phyloP scores from a whole-genome alignment of 2,888 invertebrate species.

The Volucella inanis region DNA sequence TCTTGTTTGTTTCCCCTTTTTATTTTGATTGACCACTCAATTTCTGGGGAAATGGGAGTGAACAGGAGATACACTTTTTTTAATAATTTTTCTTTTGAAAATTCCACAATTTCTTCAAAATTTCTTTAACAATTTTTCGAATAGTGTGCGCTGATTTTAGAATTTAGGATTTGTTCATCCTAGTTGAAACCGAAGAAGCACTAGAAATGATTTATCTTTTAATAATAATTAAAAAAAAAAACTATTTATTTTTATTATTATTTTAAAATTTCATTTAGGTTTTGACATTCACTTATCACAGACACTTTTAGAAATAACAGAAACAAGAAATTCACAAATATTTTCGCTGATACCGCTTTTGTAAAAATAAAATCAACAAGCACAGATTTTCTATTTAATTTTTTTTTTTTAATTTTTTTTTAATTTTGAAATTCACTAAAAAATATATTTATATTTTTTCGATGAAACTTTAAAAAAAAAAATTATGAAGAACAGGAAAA shows the following conservation, averaged over 20 bases:
- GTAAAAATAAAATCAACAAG: conserved; percentile 48
- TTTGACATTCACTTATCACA: conserved; percentile 82
- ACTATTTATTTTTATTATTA: conserved; percentile 42
- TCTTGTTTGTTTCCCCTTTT: conserved; percentile 51
- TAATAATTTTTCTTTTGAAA: not conserved
- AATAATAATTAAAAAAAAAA: conserved; percentile 25
- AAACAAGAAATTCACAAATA: conserved; percentile 12
- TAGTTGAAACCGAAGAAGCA: conserved; percentile 47
- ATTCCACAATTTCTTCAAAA: not conserved
- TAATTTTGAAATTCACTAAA: conserved; percentile 20
- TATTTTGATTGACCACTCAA: conserved; percentile 61
- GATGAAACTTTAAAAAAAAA: conserved; percentile 6
- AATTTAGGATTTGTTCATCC: conserved; percentile 15
- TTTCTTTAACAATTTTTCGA: not conserved
- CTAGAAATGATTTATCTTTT: conserved; percentile 17
- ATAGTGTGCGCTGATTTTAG: conserved; percentile 43
- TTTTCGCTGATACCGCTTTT: conserved; percentile 11
- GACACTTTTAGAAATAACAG: conserved; percentile 76
- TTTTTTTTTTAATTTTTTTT: not conserved
- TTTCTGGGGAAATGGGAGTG: conserved; percentile 1
- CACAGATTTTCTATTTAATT: conserved; percentile 37
- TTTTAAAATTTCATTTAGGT: conserved; percentile 68
- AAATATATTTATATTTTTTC: conserved; percentile 27
- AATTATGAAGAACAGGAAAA: not conserved
- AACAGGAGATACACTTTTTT: conserved; percentile 1